These are phyloP conservation scores for Drosophila pallidifrons DNA, from an alignment of 1,140 invertebrate species.

Conservation along the genomic window DNA sequence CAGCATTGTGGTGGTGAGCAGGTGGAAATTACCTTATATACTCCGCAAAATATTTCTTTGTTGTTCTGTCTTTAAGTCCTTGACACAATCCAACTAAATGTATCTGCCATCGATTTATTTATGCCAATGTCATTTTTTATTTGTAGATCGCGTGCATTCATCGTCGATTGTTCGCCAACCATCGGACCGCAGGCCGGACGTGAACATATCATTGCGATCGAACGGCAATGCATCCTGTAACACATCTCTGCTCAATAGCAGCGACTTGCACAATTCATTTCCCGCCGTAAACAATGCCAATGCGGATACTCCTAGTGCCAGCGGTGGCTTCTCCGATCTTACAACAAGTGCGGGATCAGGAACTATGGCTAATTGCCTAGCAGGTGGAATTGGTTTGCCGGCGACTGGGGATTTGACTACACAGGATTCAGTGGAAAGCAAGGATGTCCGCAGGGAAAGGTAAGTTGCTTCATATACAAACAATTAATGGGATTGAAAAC, in stretches of 20 bases:
- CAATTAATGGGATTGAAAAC: not conserved
- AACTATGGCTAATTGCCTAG: constrained; percentile 49
- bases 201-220: constrained; percentile 72
- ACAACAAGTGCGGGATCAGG: constrained; percentile 52
- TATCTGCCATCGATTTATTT: not conserved
- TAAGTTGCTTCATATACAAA: constrained; percentile 23
- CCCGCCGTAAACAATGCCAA: constrained; percentile 59
- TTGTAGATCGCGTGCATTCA: constrained; percentile 74
- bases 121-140: not conserved
- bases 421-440: constrained; percentile 61
- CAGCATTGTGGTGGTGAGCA: constrained; percentile 68
- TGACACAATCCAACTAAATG: constrained; percentile 11
- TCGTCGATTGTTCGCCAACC: constrained; percentile 79
- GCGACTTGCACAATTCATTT: constrained; percentile 73
- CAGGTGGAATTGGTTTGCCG: constrained; percentile 45
- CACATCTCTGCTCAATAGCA: constrained; percentile 64
- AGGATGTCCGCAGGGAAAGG: constrained; percentile 77
- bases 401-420: constrained; percentile 63
- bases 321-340: constrained; percentile 55
- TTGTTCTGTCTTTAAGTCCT: constrained; percentile 27
- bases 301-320: constrained; percentile 47
- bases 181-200: constrained; percentile 81
- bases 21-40: constrained; percentile 20
- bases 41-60: constrained; percentile 20
- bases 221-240: constrained; percentile 78